These are phyloP conservation scores for Catamblyrhynchus diadema DNA, from an alignment of 2,797 vertebrate species.

Conservation along the genomic window DNA sequence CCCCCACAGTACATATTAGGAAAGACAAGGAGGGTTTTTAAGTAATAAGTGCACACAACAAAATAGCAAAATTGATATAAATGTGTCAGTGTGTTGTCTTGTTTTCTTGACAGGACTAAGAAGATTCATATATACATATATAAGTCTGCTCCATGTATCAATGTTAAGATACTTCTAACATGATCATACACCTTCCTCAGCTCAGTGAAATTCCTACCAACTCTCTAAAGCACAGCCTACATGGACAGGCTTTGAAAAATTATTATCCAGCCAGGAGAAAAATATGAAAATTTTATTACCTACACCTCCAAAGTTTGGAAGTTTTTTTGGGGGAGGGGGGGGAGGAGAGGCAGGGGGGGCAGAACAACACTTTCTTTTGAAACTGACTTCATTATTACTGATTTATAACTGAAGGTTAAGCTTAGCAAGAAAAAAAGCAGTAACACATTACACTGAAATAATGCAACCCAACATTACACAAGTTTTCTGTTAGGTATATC, in stretches of 20 bases:
- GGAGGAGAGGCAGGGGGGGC: too few relatives aligned
- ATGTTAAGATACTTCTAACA: neutral
- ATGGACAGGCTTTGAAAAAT: neutral
- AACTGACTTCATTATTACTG: neutral
- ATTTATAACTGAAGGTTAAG: neutral
- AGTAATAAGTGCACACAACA: neutral
- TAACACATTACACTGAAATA: neutral
- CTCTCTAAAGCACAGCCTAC: neutral
- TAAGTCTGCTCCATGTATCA: neutral
- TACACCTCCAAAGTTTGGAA: neutral
- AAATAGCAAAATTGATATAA: neutral
- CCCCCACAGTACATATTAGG: neutral
- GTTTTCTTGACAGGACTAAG: neutral
- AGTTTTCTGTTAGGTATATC: neutral
- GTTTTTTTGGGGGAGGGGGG: rapidly evolving
- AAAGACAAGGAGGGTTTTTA: neutral
- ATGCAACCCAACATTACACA: neutral
- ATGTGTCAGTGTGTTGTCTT: neutral
- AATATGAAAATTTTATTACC: neutral
- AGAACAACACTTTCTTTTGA: neutral
- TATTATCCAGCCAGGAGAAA: neutral
- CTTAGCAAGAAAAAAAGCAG: neutral
- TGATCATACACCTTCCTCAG: neutral
- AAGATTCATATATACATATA: neutral
- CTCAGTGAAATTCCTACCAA: neutral